Percentiles rank a stretch among this genome's conserved stretches.
Evolutionary conservation across 2,797 vertebrate genomes (phyloP).

Genomic region (Pangasius djambal): DNA sequence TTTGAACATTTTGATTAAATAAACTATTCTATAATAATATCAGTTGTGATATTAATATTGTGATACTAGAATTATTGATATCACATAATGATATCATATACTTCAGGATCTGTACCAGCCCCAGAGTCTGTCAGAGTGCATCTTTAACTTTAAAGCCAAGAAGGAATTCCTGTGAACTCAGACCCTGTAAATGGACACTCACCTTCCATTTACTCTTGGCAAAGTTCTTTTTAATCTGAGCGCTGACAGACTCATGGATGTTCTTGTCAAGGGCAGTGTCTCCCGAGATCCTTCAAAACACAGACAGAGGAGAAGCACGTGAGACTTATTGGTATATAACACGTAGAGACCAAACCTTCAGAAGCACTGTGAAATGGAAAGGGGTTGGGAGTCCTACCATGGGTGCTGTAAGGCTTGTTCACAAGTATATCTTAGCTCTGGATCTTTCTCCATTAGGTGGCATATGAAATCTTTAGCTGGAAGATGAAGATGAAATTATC

Average conservation of each 20-base stretch:
- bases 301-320: neutral
- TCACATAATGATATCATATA: neutral
- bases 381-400: constrained; percentile 75
- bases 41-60: neutral
- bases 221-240: constrained; percentile 98
- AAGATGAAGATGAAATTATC: constrained; percentile 20
- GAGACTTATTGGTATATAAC: neutral
- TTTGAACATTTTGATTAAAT: neutral
- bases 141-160: neutral
- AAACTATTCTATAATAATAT: neutral
- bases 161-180: neutral
- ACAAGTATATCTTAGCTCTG: constrained; percentile 87
- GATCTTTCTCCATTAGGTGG: constrained; percentile 96
- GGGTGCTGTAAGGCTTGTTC: constrained; percentile 94
- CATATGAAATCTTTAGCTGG: constrained; percentile 96
- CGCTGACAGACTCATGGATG: constrained; percentile 96
- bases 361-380: neutral
- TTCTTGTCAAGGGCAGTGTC: constrained; percentile 96
- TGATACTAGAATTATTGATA: neutral
- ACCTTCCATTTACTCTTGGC: constrained; percentile 99
- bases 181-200: constrained; percentile 59
- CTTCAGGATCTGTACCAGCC: neutral
- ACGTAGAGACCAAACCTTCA: neutral
- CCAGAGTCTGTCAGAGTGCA: neutral
- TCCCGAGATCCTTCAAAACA: constrained; percentile 87